Evolutionary conservation across 2,888 invertebrate species (phyloP), one percentile per base, ranked within the genome.

Genomic region (Drosophila affinis): DNA sequence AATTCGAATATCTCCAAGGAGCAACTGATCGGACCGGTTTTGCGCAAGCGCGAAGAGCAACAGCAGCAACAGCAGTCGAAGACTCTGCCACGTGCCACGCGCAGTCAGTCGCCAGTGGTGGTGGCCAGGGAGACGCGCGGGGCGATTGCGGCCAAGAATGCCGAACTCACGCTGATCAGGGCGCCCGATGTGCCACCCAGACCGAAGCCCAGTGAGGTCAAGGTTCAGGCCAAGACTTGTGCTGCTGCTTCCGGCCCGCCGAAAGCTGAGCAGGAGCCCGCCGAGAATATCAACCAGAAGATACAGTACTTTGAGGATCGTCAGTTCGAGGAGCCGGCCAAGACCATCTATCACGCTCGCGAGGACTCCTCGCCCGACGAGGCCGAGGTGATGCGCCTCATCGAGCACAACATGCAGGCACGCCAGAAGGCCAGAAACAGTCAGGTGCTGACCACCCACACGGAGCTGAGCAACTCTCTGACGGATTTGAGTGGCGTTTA

Each of bases 271-370:
- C 56, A 57, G 4, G 75, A 75, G 1, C 12, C 39, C 3, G 61
- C 62, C 3, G 94, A 93, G 72, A 94, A 95, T 65, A 94, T 91
- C 5, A 83, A 96, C 0, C 94, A 94, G 63, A 94, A 94, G 81
- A 97, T 97, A 1, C 95, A 96, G 90, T 97, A 96, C 91, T 97
- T 96, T 89, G 97, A 97, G 91, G 95, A 94, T 3, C 94, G 94
- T 0, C 94, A 94, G 77, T 93, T 93, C 57, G 91, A 93, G 5
- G 91, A 93, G 39, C 93, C 93, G n/a, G 91, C 92, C 55, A 91
- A 91, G 45, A 93, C 92, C 6, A 91, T 93, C 64, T 93, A 94
- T 76, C 94, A 93, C 67, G 93, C 94, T 0, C 92, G 93, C 64
- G 94, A 94, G 78, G 93, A 92, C 79, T 93, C 92, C 14, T 92